Conservation (phyloP, 2,888 invertebrate species). For the Polylopha cassiicola region DNA sequence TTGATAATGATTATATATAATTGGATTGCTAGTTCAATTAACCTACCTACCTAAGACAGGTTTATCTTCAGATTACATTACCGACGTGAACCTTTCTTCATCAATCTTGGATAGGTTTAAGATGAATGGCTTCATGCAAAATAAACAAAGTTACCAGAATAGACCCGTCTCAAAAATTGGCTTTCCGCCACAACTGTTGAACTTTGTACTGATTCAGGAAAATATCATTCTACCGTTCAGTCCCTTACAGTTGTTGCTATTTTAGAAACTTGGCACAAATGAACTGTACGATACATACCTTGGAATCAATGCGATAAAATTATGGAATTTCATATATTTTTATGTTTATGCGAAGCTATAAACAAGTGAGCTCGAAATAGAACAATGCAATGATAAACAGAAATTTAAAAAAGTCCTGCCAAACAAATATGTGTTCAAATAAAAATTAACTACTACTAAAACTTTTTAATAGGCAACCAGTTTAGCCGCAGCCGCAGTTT, state of each 20-base stretch:
- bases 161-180: constrained; percentile 47
- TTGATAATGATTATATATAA: too few relatives aligned
- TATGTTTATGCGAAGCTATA: not conserved
- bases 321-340: constrained; percentile 12
- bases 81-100: constrained; percentile 9
- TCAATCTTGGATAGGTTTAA: constrained; percentile 13
- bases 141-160: constrained; percentile 39
- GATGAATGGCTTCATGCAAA: constrained; percentile 16
- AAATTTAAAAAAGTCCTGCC: too few relatives aligned
- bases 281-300: constrained; percentile 25
- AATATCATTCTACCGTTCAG: constrained; percentile 50
- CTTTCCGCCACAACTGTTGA: constrained; percentile 60
- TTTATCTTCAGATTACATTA: constrained; percentile 1
- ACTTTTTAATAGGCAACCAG: too few relatives aligned
- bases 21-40: too few relatives aligned
- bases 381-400: too few relatives aligned
- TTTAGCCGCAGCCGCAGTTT: too few relatives aligned
- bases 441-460: too few relatives aligned
- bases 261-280: constrained; percentile 56
- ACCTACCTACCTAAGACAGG: too few relatives aligned
- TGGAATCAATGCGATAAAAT: constrained; percentile 16
- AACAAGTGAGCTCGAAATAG: too few relatives aligned
- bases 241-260: constrained; percentile 64
- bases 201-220: constrained; percentile 72
- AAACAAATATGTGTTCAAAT: too few relatives aligned